phyloP scores from a whole-genome alignment of 1,140 invertebrate species.

The Chionoecetes opilio region DNA sequence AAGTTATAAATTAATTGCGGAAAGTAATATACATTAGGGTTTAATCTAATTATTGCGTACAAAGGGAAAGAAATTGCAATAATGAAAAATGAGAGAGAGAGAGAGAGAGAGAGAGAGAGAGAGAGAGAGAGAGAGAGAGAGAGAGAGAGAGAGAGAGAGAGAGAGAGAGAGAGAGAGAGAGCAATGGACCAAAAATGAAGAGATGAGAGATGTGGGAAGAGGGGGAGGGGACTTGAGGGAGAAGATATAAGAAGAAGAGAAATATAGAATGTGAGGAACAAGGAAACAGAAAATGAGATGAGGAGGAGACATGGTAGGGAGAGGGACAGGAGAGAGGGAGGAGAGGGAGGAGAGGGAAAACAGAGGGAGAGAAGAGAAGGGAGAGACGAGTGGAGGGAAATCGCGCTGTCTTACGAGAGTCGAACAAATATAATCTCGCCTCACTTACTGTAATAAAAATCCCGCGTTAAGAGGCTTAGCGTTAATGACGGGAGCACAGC shows the following conservation, averaged over 20 bases:
- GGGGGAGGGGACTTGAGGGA: neutral
- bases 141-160: conserved; percentile 15
- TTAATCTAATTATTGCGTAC: no score
- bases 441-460: conserved; percentile 65
- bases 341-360: neutral
- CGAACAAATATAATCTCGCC: conserved; percentile 48
- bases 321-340: neutral
- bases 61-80: no score
- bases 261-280: neutral
- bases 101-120: no score
- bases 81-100: no score
- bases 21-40: no score
- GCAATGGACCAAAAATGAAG: no score
- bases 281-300: neutral
- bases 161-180: conserved; percentile 27
- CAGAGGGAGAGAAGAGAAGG: neutral
- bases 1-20: no score
- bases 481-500: conserved; percentile 48
- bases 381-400: neutral
- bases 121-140: no score
- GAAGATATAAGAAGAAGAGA: neutral
- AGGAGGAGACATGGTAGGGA: no score
- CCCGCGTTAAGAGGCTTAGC: conserved; percentile 57
- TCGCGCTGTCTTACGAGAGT: conserved; percentile 46
- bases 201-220: no score